Percentiles rank a stretch among this genome's conserved stretches.
Conservation (phyloP, 2,888 invertebrate genomes). For the Drosophila pseudotalamancana region DNA sequence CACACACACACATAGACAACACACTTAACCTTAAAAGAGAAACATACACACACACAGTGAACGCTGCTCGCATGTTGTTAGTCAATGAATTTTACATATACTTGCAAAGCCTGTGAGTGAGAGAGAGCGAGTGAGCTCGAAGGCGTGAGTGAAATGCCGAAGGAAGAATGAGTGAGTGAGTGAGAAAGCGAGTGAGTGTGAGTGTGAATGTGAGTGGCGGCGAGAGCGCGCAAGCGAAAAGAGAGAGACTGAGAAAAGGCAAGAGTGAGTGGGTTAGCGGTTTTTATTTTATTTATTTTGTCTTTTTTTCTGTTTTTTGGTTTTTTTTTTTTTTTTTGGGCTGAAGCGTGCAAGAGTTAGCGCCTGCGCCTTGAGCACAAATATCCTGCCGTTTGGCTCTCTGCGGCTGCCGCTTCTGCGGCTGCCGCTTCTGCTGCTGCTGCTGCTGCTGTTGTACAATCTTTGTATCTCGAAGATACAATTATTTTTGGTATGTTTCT, state of each 20-base stretch:
- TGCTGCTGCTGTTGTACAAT: slow-evolving; percentile 11
- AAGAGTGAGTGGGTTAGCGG: slow-evolving; percentile 4
- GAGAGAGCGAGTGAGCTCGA: slow-evolving; percentile 1
- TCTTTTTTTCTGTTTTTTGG: too few species aligned
- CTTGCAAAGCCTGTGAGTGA: not conserved
- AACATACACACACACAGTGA: slow-evolving; percentile 11
- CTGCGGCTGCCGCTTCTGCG: slow-evolving; percentile 11
- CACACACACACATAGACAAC: not conserved
- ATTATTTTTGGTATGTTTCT: slow-evolving; percentile 53
- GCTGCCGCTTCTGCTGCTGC: not conserved
- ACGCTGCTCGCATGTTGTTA: slow-evolving; percentile 70
- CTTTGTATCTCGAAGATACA: slow-evolving; percentile 54
- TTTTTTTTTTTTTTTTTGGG: too few species aligned
- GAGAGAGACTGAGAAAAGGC: slow-evolving; percentile 8
- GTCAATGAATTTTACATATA: slow-evolving; percentile 76
- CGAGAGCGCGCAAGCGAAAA: too few species aligned
- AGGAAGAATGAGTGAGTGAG: not conserved
- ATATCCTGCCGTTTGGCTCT: not conserved
- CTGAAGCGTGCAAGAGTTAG: slow-evolving; percentile 8
- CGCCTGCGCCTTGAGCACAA: slow-evolving; percentile 44
- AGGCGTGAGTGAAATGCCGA: not conserved
- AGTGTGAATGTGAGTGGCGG: not conserved
- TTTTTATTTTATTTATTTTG: too few species aligned
- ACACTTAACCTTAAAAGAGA: not conserved
- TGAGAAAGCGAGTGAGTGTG: not conserved